A percentile compares a stretch with the other conserved stretches of the same genome.
Evolutionary conservation across 2,797 vertebrate species (phyloP).

Genomic region (Loriculus beryllinus): DNA sequence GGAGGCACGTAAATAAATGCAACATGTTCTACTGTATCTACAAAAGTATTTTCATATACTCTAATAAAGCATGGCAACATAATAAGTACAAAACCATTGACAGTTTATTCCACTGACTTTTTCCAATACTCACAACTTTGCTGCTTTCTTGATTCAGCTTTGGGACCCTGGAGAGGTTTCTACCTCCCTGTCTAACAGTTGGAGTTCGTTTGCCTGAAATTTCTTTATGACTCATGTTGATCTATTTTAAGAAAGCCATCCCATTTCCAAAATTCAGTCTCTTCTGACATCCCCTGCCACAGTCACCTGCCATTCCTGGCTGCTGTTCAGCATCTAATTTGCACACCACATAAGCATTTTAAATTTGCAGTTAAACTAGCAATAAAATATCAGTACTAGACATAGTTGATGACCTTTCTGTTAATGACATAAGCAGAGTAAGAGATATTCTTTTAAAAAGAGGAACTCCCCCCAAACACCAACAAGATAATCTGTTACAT

Average conservation of each 20-base stretch:
- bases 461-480: neutral
- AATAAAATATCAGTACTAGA: slow-evolving; percentile 38
- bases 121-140: neutral
- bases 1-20: neutral
- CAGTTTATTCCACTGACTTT: neutral
- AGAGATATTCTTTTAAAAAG: neutral
- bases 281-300: slow-evolving; percentile 57
- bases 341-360: slow-evolving; percentile 53
- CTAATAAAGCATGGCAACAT: neutral
- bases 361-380: slow-evolving; percentile 54
- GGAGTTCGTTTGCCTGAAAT: slow-evolving; percentile 22
- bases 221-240: slow-evolving; percentile 26
- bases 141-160: neutral
- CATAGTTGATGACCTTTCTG: slow-evolving; percentile 36
- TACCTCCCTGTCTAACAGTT: neutral
- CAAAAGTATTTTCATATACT: neutral
- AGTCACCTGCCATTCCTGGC: slow-evolving; percentile 64
- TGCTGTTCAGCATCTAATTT: slow-evolving; percentile 70
- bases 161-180: neutral
- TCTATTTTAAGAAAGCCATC: slow-evolving; percentile 72
- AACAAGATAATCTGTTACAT: neutral
- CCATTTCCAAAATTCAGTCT: slow-evolving; percentile 68
- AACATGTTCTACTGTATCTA: neutral
- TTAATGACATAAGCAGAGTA: slow-evolving; percentile 1
- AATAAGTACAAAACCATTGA: neutral